Conservation (phyloP, 2,888 invertebrate genomes). For the Cybosia mesomella region DNA sequence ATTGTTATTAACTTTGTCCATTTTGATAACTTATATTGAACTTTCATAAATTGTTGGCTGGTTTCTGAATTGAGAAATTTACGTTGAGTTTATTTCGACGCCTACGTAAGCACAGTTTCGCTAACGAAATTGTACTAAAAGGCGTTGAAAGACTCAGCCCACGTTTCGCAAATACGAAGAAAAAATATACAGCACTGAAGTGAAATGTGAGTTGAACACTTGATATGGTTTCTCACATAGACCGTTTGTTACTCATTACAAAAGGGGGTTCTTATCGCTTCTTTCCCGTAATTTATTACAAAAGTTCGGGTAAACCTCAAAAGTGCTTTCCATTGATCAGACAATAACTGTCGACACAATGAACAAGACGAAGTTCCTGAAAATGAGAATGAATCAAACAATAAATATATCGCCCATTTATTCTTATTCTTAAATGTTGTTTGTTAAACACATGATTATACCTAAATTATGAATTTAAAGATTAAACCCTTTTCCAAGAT, state of each 20-base stretch:
- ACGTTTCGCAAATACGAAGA: not conserved
- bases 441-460: too few species aligned
- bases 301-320: conserved; percentile 4
- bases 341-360: conserved; percentile 4
- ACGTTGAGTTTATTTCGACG: not conserved
- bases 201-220: not conserved
- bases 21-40: conserved; percentile 1
- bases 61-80: not conserved
- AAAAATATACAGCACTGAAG: conserved; percentile 2
- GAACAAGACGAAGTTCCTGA: not conserved
- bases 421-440: not conserved
- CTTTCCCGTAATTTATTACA: conserved; percentile 2
- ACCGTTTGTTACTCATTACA: not conserved
- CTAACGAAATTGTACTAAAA: not conserved
- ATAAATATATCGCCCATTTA: not conserved
- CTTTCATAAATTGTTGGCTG: not conserved
- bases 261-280: conserved; percentile 1
- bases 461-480: too few species aligned
- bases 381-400: not conserved
- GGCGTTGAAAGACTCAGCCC: not conserved
- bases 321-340: not conserved
- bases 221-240: not conserved
- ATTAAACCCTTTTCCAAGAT: too few species aligned
- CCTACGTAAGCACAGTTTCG: too few species aligned
- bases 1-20: conserved; percentile 2